Evolutionary conservation across 2,113 vertebrate genomes (phyloP).

Genomic region (Brachypteracias leptosomus): DNA sequence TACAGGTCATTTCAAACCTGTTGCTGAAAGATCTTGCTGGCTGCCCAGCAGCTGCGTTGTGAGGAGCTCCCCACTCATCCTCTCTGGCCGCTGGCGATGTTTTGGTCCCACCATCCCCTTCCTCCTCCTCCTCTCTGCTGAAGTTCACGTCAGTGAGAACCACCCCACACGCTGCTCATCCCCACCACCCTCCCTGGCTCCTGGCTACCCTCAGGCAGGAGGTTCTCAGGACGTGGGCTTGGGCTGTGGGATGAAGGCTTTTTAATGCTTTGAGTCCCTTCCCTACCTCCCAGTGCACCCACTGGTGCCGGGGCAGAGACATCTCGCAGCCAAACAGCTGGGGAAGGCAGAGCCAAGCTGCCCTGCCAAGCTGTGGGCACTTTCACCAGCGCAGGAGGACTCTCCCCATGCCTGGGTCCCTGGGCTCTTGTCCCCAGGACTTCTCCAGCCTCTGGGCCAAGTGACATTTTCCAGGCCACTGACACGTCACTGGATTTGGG

Average conservation of each 20-base stretch:
- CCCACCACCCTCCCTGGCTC: not conserved
- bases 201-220: not conserved
- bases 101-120: not conserved
- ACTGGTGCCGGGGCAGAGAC: not conserved
- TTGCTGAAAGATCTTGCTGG: not conserved
- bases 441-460: not conserved
- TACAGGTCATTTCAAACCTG: not conserved
- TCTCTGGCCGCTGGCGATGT: not conserved
- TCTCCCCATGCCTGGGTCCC: not conserved
- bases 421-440: not conserved
- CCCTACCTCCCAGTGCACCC: not conserved
- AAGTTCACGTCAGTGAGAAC: not conserved
- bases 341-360: not conserved
- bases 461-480: not conserved
- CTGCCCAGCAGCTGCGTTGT: accelerated
- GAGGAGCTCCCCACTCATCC: not conserved
- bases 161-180: not conserved
- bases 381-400: not conserved
- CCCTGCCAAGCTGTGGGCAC: not conserved
- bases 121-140: not conserved
- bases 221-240: not conserved
- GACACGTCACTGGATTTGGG: accelerated
- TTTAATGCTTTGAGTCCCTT: not conserved
- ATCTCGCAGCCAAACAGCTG: not conserved
- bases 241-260: not conserved